phyloP scores from a whole-genome alignment of 2,113 vertebrate species.

The Pogona vitticeps region DNA sequence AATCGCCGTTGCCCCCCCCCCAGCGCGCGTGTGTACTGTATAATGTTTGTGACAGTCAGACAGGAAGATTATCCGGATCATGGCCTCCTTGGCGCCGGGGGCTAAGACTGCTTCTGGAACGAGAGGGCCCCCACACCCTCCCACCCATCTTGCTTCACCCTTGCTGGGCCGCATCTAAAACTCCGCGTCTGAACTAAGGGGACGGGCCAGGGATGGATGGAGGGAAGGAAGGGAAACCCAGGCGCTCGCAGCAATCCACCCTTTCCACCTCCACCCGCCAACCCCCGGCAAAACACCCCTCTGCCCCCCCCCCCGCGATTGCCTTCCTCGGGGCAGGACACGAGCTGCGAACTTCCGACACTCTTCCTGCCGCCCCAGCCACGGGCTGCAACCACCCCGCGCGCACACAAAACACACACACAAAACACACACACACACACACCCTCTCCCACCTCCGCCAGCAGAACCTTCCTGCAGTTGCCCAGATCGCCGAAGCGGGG shows the following conservation, averaged over 20 bases:
- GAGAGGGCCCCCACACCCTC: background rate
- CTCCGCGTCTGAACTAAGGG: background rate
- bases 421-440: too few relatives aligned
- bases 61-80: constrained; percentile 71
- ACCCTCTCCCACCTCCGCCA: too few relatives aligned
- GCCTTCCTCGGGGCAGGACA: constrained; percentile 13
- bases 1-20: background rate
- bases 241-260: background rate
- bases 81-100: constrained; percentile 60
- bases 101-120: constrained; percentile 28
- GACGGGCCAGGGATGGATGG: too few relatives aligned
- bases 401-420: too few relatives aligned
- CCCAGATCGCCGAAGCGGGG: background rate
- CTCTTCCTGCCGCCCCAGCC: background rate
- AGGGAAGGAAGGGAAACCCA: too few relatives aligned
- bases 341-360: constrained; percentile 43
- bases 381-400: background rate
- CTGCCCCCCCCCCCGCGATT: background rate
- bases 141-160: background rate
- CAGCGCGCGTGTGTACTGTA: constrained; percentile 7
- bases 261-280: background rate
- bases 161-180: background rate
- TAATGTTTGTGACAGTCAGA: constrained; percentile 65
- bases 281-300: background rate
- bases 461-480: background rate